Evolutionary conservation across 2,888 invertebrate genomes (phyloP).

Genomic region (Melinaea menophilus): DNA sequence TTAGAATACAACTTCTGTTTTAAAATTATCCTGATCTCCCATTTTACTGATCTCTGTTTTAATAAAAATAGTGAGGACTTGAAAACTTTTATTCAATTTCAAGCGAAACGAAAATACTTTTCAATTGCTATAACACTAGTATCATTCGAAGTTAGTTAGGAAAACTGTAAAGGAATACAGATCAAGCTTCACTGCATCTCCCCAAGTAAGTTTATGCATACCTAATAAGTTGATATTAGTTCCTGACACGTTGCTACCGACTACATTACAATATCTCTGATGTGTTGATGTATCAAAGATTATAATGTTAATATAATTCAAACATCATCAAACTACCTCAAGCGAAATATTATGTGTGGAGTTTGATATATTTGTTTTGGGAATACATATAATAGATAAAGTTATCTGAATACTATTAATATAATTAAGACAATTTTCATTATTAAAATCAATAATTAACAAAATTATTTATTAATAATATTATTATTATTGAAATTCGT

Average conservation of each 20-base stretch:
- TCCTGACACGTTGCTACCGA: constrained; percentile 51
- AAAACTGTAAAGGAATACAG: constrained; percentile 33
- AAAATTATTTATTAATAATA: no score
- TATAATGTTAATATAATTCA: constrained; percentile 35
- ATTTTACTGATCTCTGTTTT: not conserved
- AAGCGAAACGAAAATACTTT: constrained; percentile 7
- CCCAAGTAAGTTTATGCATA: constrained; percentile 58
- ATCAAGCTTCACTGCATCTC: constrained; percentile 31
- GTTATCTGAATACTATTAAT: no score
- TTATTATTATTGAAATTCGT: no score
- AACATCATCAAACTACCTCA: constrained; percentile 26
- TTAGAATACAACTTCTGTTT: no score
- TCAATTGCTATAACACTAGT: constrained; percentile 10
- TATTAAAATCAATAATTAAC: no score
- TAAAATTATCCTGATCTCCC: no score
- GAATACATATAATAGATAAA: not conserved
- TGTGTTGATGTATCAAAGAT: constrained; percentile 47
- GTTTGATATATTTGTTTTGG: constrained; percentile 5
- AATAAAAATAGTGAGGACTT: not conserved
- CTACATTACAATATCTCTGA: constrained; percentile 65
- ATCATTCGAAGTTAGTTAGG: constrained; percentile 30
- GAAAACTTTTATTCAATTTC: not conserved
- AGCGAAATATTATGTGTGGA: constrained; percentile 20
- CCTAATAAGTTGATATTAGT: constrained; percentile 65
- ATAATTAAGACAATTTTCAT: not conserved